Percentiles rank a stretch among this genome's conserved stretches.
phyloP scores from a whole-genome alignment of 2,113 vertebrate species.

The Rana temporaria region DNA sequence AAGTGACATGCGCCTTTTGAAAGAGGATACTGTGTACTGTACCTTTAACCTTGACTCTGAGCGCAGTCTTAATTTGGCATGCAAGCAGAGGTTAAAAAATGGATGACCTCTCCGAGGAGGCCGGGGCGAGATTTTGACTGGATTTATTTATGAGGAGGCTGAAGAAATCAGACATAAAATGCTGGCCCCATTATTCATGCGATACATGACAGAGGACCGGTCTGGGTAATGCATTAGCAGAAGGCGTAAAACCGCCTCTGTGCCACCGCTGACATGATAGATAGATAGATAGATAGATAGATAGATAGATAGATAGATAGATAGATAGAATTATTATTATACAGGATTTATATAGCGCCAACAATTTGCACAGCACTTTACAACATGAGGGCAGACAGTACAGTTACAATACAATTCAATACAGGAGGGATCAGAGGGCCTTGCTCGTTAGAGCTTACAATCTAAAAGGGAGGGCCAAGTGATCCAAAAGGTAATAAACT shows the following conservation, averaged over 20 bases:
- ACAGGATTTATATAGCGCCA: too few species aligned
- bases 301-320: too few species aligned
- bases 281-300: too few species aligned
- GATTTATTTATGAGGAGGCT: constrained; percentile 76
- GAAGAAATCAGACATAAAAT: constrained; percentile 77
- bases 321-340: too few species aligned
- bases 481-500: too few species aligned
- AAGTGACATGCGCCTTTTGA: constrained; percentile 74
- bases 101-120: constrained; percentile 67
- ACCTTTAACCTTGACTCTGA: constrained; percentile 78
- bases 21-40: constrained; percentile 75
- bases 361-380: too few species aligned
- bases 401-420: too few species aligned
- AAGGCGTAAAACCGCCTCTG: neutral
- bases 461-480: too few species aligned
- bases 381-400: too few species aligned
- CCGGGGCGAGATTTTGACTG: constrained; percentile 66
- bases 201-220: constrained; percentile 75
- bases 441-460: too few species aligned
- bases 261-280: neutral
- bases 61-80: constrained; percentile 71
- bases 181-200: constrained; percentile 75
- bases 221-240: constrained; percentile 74
- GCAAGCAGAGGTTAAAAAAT: constrained; percentile 66
- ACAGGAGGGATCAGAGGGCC: too few species aligned